Percentiles rank a stretch among this genome's conserved stretches.
phyloP scores from a whole-genome alignment of 2,888 invertebrate genomes.

The Eueremaeus valkanovi region DNA sequence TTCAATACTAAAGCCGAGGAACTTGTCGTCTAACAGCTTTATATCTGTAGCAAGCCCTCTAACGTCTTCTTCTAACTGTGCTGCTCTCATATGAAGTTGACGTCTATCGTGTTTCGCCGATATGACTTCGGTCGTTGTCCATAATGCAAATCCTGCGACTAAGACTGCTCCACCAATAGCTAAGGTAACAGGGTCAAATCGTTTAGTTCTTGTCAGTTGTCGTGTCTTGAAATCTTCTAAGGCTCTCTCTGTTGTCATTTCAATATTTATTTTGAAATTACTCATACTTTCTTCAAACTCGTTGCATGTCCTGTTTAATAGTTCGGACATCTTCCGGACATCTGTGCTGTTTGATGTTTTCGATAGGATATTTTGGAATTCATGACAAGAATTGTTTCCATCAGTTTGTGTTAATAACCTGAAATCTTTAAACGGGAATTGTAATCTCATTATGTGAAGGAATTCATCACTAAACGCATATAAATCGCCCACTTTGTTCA shows the following conservation, averaged over 20 bases:
- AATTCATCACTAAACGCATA: not conserved
- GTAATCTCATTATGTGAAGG: not conserved
- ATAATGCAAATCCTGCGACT: not conserved
- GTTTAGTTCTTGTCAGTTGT: no score
- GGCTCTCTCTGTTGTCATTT: no score
- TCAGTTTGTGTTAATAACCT: not conserved
- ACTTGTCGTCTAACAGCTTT: not conserved
- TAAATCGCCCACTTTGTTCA: not conserved
- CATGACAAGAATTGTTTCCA: no score
- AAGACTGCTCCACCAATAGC: not conserved
- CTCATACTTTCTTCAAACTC: no score
- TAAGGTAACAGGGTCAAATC: not conserved
- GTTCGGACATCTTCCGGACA: no score
- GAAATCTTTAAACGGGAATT: not conserved
- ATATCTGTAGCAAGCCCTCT: not conserved
- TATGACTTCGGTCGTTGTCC: not conserved
- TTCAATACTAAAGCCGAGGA: not conserved
- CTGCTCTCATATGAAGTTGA: not conserved
- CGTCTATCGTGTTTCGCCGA: not conserved
- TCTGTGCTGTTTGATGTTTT: no score
- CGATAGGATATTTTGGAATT: no score
- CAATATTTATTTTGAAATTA: no score
- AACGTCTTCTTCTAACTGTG: not conserved
- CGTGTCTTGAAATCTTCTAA: no score
- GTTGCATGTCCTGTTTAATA: no score